These are phyloP conservation scores for Epinephelus moara DNA, from an alignment of 2,113 vertebrate genomes.

Conservation along the genomic window DNA sequence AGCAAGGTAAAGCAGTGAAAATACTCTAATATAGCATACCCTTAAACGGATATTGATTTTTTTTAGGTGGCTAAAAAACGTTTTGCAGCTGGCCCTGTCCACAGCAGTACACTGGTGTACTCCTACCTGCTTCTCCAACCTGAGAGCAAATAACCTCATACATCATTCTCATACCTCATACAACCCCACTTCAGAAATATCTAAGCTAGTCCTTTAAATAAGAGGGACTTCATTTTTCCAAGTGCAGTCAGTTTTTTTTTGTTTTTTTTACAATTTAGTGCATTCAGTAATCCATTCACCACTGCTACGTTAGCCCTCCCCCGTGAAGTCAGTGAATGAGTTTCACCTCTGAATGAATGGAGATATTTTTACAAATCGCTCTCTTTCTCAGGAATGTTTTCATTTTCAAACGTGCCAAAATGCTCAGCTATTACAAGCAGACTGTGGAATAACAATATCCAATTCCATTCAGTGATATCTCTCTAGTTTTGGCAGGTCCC, in stretches of 20 bases:
- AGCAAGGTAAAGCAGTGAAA: too few species aligned
- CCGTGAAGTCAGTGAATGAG: constrained; percentile 60
- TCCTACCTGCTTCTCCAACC: too few species aligned
- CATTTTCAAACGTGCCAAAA: constrained; percentile 74
- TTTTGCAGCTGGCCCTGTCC: too few species aligned
- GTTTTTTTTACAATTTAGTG: not conserved
- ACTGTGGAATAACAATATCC: constrained; percentile 60
- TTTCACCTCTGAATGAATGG: constrained; percentile 68
- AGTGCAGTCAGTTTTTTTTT: not conserved
- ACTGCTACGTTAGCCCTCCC: constrained; percentile 18
- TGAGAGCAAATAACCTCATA: too few species aligned
- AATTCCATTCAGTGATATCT: constrained; percentile 56
- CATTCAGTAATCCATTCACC: constrained; percentile 28
- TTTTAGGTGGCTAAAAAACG: too few species aligned
- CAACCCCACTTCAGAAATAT: too few species aligned
- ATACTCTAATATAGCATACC: too few species aligned
- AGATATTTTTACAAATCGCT: constrained; percentile 70
- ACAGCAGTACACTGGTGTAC: too few species aligned
- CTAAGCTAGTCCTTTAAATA: too few species aligned
- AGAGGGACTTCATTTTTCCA: not conserved
- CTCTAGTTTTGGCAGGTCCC: constrained; percentile 7
- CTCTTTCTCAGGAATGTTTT: constrained; percentile 77
- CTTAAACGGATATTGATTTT: too few species aligned
- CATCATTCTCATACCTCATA: too few species aligned
- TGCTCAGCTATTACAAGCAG: constrained; percentile 52